phyloP scores from a whole-genome alignment of 1,140 invertebrate genomes.

The Cherax destructor region DNA sequence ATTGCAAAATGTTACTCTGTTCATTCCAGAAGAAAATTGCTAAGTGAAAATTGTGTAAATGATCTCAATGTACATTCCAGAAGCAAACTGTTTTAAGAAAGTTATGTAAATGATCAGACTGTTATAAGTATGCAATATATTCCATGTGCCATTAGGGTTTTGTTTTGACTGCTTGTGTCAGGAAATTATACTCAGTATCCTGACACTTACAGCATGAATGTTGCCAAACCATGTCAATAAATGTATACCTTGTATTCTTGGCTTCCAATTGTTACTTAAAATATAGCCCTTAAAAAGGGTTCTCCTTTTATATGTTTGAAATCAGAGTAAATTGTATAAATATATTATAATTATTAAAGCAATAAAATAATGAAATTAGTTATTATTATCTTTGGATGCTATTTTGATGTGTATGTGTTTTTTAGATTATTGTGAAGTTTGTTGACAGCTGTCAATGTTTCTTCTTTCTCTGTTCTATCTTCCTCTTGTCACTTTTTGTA shows the following conservation, averaged over 20 bases:
- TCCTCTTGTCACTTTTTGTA: too few species aligned
- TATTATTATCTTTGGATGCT: too few species aligned
- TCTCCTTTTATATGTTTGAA: constrained; percentile 20
- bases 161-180: neutral
- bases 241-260: constrained; percentile 35
- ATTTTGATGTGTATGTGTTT: too few species aligned
- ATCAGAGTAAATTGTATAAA: neutral
- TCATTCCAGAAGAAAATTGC: too few species aligned
- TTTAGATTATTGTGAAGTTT: too few species aligned
- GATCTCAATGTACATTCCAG: neutral
- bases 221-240: constrained; percentile 31
- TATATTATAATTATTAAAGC: neutral
- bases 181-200: neutral
- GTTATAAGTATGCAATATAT: neutral
- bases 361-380: neutral
- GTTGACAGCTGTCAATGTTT: too few species aligned
- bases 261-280: constrained; percentile 43
- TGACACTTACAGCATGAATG: constrained; percentile 5
- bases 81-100: neutral
- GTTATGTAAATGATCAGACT: neutral
- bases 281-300: constrained; percentile 2
- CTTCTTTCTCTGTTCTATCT: too few species aligned
- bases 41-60: too few species aligned
- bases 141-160: neutral
- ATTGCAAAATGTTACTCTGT: neutral